phyloP scores from a whole-genome alignment of 2,888 invertebrate genomes.

The Branchipolynoe longqiensis region DNA sequence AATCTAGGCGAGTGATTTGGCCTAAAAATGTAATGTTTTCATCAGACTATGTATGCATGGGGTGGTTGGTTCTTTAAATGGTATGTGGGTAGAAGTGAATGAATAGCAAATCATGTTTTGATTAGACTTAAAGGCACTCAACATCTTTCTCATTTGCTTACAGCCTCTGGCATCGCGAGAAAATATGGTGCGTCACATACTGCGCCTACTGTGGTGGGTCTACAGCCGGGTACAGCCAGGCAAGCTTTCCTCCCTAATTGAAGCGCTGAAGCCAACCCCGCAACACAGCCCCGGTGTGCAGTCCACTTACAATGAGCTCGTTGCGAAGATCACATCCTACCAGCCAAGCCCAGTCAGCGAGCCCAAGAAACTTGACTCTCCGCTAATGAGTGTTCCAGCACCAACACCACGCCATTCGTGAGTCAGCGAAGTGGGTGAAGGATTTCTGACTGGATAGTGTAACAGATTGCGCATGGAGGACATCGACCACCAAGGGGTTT shows the following conservation, averaged over 20 bases:
- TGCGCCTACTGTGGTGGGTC: slow-evolving; percentile 95
- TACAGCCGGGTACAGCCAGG: slow-evolving; percentile 91
- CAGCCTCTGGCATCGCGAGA: slow-evolving; percentile 90
- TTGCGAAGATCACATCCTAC: slow-evolving; percentile 89
- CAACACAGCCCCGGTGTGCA: slow-evolving; percentile 93
- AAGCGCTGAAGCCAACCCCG: slow-evolving; percentile 86
- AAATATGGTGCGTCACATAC: slow-evolving; percentile 94
- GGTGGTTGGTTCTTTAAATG: not conserved
- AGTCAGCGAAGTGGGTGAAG: not conserved
- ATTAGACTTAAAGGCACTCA: no score
- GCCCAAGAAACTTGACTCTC: slow-evolving; percentile 90
- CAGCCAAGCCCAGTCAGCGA: slow-evolving; percentile 86
- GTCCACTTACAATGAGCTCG: slow-evolving; percentile 88
- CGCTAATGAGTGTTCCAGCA: slow-evolving; percentile 91
- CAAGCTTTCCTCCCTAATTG: slow-evolving; percentile 90
- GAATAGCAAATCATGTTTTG: not conserved
- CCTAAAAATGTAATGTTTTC: no score
- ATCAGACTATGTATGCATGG: no score
- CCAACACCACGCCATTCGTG: slow-evolving; percentile 86
- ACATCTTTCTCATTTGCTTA: no score
- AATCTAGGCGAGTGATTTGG: no score
- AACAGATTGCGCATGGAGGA: no score
- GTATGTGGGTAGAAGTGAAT: not conserved
- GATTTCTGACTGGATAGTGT: no score
- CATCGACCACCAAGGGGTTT: no score